phyloP scores from a whole-genome alignment of 2,797 vertebrate species.

The Cuniculus paca region DNA sequence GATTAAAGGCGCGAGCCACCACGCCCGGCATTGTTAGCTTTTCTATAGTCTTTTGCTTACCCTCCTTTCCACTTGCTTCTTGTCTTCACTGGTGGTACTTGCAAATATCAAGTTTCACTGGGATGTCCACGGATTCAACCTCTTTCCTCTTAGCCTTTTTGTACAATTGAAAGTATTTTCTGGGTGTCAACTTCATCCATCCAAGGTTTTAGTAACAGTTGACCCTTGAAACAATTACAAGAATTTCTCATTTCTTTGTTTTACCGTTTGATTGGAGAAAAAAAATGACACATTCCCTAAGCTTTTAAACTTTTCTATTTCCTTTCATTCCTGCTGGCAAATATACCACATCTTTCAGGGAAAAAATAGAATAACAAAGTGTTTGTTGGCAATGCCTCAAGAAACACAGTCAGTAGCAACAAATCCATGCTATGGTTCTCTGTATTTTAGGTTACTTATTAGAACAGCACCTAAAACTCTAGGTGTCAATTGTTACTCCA shows the following conservation, averaged over 20 bases:
- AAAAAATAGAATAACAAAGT: not conserved
- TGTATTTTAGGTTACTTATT: slow-evolving; percentile 28
- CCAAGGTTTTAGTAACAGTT: slow-evolving; percentile 23
- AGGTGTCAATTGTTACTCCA: not conserved
- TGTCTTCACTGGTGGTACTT: not conserved
- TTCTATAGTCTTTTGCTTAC: not conserved
- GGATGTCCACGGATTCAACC: not conserved
- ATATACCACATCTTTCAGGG: slow-evolving; percentile 20
- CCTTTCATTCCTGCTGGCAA: slow-evolving; percentile 19
- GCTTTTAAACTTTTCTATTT: not conserved
- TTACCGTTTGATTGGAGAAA: not conserved
- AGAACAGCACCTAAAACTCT: not conserved
- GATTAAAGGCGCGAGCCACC: no score
- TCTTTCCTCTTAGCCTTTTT: not conserved
- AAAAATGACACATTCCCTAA: not conserved
- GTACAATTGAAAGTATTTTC: not conserved
- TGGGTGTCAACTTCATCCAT: slow-evolving; percentile 2
- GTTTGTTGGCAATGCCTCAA: not conserved
- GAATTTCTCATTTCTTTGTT: slow-evolving; percentile 43
- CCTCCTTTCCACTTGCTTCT: not conserved
- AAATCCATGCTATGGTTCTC: not conserved
- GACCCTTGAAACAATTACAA: not conserved
- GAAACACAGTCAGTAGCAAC: not conserved
- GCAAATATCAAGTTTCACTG: not conserved
- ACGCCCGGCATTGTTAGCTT: no score